phyloP scores from a whole-genome alignment of 2,113 vertebrate species.

The Addax nasomaculatus region DNA sequence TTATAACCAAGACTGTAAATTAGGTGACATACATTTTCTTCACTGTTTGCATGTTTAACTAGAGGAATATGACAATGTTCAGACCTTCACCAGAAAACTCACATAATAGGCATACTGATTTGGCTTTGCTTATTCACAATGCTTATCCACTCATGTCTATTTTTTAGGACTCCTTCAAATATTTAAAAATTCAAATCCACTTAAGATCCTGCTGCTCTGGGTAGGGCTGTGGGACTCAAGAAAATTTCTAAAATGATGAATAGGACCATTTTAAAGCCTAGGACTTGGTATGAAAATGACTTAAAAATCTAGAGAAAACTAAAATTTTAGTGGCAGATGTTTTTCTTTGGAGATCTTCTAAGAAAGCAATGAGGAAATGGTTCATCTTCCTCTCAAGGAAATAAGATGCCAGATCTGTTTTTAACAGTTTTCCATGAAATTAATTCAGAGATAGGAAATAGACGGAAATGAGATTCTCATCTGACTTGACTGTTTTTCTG shows the following conservation, averaged over 20 bases:
- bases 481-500: constrained; percentile 23
- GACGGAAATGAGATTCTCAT: not conserved
- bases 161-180: not conserved
- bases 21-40: not conserved
- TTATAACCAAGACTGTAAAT: not conserved
- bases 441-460: not conserved
- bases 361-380: not conserved
- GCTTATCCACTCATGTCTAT: not conserved
- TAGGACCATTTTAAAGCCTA: not conserved
- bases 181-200: not conserved
- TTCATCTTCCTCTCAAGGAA: constrained; percentile 17
- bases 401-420: not conserved
- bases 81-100: not conserved
- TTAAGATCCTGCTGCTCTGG: not conserved
- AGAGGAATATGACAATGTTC: not conserved
- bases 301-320: not conserved
- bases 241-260: not conserved
- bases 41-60: not conserved
- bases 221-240: not conserved
- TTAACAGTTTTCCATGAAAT: not conserved
- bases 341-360: constrained; percentile 29
- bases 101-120: not conserved
- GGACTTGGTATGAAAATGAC: not conserved
- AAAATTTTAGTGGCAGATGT: not conserved
- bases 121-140: not conserved